A percentile compares a stretch with the other conserved stretches of the same genome.
phyloP scores from a whole-genome alignment of 2,888 invertebrate species.

The Eristalinus aeneus region DNA sequence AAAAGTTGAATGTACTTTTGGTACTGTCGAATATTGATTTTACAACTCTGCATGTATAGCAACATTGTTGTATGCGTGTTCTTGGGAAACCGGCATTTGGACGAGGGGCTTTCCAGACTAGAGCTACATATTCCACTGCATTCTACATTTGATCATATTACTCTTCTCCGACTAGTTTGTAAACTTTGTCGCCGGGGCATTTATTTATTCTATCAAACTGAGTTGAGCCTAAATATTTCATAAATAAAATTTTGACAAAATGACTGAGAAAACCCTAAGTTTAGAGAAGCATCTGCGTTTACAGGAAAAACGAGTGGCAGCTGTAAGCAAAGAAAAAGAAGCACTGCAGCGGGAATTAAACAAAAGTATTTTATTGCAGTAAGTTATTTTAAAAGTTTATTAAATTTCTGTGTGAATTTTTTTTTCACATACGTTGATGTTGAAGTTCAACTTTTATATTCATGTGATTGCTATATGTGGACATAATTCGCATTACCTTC shows the following conservation, averaged over 20 bases:
- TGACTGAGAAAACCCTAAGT: conserved; percentile 1
- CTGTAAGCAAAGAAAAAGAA: conserved; percentile 89
- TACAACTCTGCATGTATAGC: not conserved
- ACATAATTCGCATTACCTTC: not conserved
- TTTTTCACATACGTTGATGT: not conserved
- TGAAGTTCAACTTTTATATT: not conserved
- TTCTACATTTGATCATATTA: not conserved
- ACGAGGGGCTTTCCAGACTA: not conserved
- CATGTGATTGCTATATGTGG: not conserved
- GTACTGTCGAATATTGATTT: not conserved
- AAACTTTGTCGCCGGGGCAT: not conserved
- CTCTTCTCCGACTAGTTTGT: not conserved
- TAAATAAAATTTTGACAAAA: not conserved
- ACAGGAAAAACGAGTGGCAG: conserved; percentile 83
- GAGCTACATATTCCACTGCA: not conserved
- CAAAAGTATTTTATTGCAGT: conserved; percentile 88
- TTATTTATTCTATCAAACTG: not conserved
- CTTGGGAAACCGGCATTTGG: not conserved
- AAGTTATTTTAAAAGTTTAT: conserved; percentile 2
- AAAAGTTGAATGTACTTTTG: not conserved
- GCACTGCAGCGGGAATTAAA: conserved; percentile 91
- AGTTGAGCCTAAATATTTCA: not conserved
- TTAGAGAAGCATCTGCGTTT: conserved; percentile 82
- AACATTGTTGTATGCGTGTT: not conserved
- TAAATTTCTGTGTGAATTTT: not conserved